Percentiles rank a stretch among this genome's conserved stretches.
Conservation (phyloP, 2,888 invertebrate species). For the Strigamia crassipes region DNA sequence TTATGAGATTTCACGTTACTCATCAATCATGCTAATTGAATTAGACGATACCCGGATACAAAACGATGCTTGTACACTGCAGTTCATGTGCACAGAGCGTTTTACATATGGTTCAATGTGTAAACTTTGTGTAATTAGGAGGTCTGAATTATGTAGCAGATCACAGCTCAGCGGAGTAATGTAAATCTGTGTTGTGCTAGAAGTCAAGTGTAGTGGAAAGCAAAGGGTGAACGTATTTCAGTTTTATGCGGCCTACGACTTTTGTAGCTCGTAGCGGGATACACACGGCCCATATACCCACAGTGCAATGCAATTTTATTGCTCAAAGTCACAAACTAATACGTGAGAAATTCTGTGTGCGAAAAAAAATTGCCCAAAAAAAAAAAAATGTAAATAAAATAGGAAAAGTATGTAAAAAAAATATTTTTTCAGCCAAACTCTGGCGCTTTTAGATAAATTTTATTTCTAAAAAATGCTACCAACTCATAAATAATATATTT, state of each 20-base stretch:
- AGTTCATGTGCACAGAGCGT: not conserved
- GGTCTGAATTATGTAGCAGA: slow-evolving; percentile 18
- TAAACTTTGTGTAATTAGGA: slow-evolving; percentile 15
- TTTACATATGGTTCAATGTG: slow-evolving; percentile 27
- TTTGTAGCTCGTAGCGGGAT: slow-evolving; percentile 3
- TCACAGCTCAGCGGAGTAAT: not conserved
- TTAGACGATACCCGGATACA: not conserved
- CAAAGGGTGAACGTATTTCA: slow-evolving; percentile 28
- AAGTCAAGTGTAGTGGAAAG: slow-evolving; percentile 27
- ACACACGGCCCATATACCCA: slow-evolving; percentile 17
- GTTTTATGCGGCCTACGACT: not conserved
- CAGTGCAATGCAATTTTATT: slow-evolving; percentile 14
- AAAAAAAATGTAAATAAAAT: slow-evolving; percentile 9
- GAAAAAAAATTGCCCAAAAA: not conserved
- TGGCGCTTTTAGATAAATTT: not conserved
- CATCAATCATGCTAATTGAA: slow-evolving; percentile 19
- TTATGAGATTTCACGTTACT: slow-evolving; percentile 5
- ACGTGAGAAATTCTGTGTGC: not conserved
- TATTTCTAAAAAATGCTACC: not conserved
- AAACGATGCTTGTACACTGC: not conserved
- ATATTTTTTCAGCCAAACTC: not conserved
- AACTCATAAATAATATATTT: not conserved
- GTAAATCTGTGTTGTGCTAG: slow-evolving; percentile 31
- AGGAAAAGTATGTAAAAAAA: not conserved
- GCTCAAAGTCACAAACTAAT: slow-evolving; percentile 17